Evolutionary conservation across 2,113 vertebrate species (phyloP).

Genomic region (Paracyprichromis sp.): DNA sequence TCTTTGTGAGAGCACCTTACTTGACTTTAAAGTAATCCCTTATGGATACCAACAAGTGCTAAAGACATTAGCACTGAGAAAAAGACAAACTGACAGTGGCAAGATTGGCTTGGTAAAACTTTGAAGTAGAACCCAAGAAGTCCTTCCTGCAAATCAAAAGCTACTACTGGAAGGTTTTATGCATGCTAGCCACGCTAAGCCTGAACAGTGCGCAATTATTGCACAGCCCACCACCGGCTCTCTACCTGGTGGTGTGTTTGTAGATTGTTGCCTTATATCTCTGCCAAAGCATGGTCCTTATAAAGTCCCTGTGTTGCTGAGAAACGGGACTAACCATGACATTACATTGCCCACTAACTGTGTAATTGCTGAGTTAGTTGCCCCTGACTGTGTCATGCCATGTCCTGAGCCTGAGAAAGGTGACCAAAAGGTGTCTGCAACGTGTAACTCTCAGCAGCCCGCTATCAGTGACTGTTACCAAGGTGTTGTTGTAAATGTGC

Average conservation of each 20-base stretch:
- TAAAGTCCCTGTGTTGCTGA: not conserved
- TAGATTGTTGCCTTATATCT: not conserved
- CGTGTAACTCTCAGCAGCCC: not conserved
- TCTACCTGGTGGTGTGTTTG: not conserved
- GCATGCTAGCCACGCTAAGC: not conserved
- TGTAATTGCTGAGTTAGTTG: not conserved
- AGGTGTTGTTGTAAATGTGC: no score
- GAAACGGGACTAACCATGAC: not conserved
- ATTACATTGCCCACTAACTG: not conserved
- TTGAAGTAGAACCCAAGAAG: not conserved
- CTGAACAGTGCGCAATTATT: accelerated
- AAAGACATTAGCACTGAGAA: not conserved
- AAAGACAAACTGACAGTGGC: not conserved
- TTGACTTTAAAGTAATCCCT: not conserved
- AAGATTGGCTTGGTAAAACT: not conserved
- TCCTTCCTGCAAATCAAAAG: not conserved
- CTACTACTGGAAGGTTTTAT: not conserved
- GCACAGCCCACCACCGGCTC: not conserved
- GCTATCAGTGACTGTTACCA: no score
- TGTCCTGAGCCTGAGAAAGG: not conserved
- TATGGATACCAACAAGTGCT: not conserved
- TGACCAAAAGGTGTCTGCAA: not conserved
- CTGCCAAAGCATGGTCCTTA: accelerated
- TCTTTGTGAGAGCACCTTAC: not conserved
- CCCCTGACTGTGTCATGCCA: not conserved